Evolutionary conservation across 2,113 vertebrate genomes (phyloP), one percentile per base, ranked within the genome.

Genomic region (Strigops habroptila): DNA sequence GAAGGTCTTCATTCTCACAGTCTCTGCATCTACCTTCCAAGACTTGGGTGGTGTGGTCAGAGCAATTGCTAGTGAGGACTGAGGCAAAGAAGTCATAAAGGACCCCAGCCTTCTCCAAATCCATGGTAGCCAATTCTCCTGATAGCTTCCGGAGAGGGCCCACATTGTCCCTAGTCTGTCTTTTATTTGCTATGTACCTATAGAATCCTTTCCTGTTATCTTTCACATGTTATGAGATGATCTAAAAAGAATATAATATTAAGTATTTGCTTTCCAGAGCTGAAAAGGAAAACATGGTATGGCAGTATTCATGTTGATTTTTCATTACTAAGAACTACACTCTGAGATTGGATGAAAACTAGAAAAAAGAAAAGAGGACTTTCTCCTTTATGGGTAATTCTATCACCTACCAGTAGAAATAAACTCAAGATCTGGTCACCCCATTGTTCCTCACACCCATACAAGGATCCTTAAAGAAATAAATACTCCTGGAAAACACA

Each of bases 381-480:
- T 63, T 81, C 16, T 83, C 18, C 21, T 75, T 90, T 86, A 35
- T 27, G 19, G 18, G 22, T 39, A 84, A 90, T 63, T 74, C n/a
- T 52, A 14, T 82, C 16, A 48, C 16, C 14, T 53, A 10, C 18
- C 8, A 68, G 22, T 7, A 74, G 57, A 87, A 89, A 55, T n/a
- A 83, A 86, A 31, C 14, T 31, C 17, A 64, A 60, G 18, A 44
- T 7, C 16, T 81, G 12, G 13, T 71, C 37, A 68, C 10, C 10
- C 10, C 0, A 0, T 43, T 67, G 16, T 37, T 90, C 21, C 18
- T 75, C 46, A 60, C 14, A 53, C 17, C 4, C 4, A 6, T 41
- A 55, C 7, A 64, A 52, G 18, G 16, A 76, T 69, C 43, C 82
- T 82, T 35, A 51, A 93, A 86, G 8, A 18, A 80, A 82, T 31